Conservation (phyloP, 2,888 invertebrate genomes). For the Zygaena filipendulae region DNA sequence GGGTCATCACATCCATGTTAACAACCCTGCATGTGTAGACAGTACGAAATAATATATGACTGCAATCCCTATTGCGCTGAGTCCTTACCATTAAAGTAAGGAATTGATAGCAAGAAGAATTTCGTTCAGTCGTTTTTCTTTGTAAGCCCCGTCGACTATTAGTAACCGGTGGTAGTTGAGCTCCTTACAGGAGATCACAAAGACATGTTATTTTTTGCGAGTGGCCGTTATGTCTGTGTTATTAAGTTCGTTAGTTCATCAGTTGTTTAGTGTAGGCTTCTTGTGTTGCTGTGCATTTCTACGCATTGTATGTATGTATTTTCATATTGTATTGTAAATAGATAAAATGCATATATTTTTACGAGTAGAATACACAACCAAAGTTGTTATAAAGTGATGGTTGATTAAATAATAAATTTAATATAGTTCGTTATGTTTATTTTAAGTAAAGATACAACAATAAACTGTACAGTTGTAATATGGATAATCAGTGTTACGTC, state of each 20-base stretch:
- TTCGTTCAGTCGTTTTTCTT: too few relatives aligned
- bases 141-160: too few relatives aligned
- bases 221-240: conserved; percentile 61
- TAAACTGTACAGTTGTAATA: conserved; percentile 42
- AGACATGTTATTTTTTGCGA: conserved; percentile 44
- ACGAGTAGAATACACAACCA: conserved; percentile 70
- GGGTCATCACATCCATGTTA: too few relatives aligned
- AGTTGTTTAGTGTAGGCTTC: conserved; percentile 52
- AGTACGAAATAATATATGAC: too few relatives aligned
- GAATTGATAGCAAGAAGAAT: too few relatives aligned
- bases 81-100: too few relatives aligned
- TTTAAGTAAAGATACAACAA: conserved; percentile 43
- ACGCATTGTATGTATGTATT: conserved; percentile 71
- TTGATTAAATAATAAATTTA: conserved; percentile 66
- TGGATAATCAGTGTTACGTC: conserved; percentile 43
- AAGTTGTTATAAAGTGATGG: conserved; percentile 71
- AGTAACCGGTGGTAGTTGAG: too few relatives aligned
- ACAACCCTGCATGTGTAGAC: too few relatives aligned
- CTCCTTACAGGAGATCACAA: too few relatives aligned
- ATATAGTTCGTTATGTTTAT: conserved; percentile 65
- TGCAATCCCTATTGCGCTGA: too few relatives aligned
- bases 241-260: conserved; percentile 63
- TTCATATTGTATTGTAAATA: conserved; percentile 67
- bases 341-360: conserved; percentile 67
- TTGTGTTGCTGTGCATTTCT: conserved; percentile 68